Evolutionary conservation across 2,113 vertebrate genomes (phyloP), one percentile per base, ranked within the genome.

Genomic region (Recurvirostra avosetta): DNA sequence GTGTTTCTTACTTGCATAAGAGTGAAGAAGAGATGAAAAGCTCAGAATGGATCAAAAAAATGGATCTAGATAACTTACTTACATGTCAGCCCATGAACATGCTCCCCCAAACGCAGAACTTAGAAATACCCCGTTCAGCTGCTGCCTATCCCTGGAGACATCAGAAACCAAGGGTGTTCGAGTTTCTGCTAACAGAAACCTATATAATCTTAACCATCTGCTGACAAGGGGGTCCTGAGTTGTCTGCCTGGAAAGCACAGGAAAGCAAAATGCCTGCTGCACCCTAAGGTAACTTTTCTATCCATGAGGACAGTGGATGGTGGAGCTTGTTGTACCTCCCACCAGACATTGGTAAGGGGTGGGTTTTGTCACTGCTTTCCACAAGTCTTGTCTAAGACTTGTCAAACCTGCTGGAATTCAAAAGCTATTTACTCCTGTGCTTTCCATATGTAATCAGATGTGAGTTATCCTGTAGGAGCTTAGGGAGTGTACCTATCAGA

Each of bases 181-280:
- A 17, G 12, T 30, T 62, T 73, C 47, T 78, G 15, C 27, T 58
- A 26, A 18, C 9, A 61, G 49, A 56, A 56, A 49, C 16, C 13
- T 76, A 3, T 3, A 9, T 9, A 26, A 13, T n/a, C 49, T 43
- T 68, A 76, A 91, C 6, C 11, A 23, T 20, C 0, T 32, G 0
- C 12, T 30, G 34, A 4, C 1, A 17, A 73, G 14, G 9, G 15
- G 5, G 0, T 4, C 23, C 12, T 0, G 6, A 66, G 3, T 6
- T 40, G 34, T n/a, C 34, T 77, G 30, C n/a, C 27, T 71, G 43
- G 49, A 84, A 15, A 55, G 7, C 26, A 5, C 0, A 0, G 18
- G 14, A 7, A 36, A 55, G 11, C 10, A 26, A 76, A 83, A n/a
- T 32, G 9, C 32, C 21, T 81, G 25, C 2, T 29, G 58, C 41